These are phyloP conservation scores for Bombus huntii DNA, from an alignment of 1,140 invertebrate genomes.

Conservation along the genomic window DNA sequence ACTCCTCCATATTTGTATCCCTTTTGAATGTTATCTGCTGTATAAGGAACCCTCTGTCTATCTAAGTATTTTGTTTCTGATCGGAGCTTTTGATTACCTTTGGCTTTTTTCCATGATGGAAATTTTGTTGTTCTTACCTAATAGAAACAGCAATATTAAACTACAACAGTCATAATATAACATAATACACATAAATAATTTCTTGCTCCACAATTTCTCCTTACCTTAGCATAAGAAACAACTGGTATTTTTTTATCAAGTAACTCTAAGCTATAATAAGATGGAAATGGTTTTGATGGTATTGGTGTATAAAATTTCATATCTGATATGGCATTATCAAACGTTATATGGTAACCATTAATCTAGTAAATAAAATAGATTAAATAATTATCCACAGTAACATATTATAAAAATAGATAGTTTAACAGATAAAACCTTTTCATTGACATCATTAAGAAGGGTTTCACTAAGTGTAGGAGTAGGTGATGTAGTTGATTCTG, in stretches of 20 bases:
- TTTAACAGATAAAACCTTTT: constrained; percentile 46
- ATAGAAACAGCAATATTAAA: neutral
- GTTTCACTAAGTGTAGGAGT: constrained; percentile 38
- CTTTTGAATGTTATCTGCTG: constrained; percentile 50
- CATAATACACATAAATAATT: neutral
- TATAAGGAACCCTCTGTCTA: constrained; percentile 49
- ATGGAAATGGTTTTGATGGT: constrained; percentile 25
- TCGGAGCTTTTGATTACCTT: neutral
- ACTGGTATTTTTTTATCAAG: constrained; percentile 59
- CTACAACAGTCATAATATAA: constrained; percentile 2
- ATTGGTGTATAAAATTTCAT: constrained; percentile 55
- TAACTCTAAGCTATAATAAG: constrained; percentile 59
- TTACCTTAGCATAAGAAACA: constrained; percentile 59
- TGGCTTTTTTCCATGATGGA: constrained; percentile 34
- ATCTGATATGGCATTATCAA: constrained; percentile 54
- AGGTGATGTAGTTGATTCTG: constrained; percentile 35
- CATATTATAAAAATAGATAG: neutral
- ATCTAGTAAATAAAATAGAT: constrained; percentile 32
- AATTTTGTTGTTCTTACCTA: constrained; percentile 25
- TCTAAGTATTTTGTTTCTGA: constrained; percentile 42
- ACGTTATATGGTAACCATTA: constrained; percentile 58
- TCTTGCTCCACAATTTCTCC: neutral
- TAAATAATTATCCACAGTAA: neutral
- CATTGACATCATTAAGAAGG: constrained; percentile 48
- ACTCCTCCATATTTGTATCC: constrained; percentile 68